Evolutionary conservation across 2,113 vertebrate genomes (phyloP).

Genomic region (Trogon surrucura): DNA sequence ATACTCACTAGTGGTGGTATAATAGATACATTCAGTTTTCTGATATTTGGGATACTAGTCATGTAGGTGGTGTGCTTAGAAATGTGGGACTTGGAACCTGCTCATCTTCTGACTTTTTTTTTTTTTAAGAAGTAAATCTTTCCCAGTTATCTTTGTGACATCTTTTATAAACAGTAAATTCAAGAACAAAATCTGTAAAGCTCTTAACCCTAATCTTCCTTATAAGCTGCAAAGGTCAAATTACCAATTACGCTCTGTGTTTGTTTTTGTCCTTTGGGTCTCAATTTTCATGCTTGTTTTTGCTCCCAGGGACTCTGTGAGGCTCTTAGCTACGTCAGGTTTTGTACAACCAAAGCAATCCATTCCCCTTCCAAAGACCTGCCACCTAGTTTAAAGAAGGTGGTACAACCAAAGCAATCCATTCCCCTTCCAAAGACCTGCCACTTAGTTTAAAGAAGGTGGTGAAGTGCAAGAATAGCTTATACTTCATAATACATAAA

Average conservation of each 20-base stretch:
- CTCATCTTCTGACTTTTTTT: background rate
- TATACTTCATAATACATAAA: rapidly evolving
- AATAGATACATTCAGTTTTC: background rate
- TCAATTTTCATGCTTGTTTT: constrained; percentile 17
- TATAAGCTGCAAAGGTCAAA: background rate
- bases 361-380: background rate
- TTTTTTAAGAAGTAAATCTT: background rate
- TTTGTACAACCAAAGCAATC: background rate
- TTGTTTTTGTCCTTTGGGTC: background rate
- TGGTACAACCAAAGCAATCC: background rate
- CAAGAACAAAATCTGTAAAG: constrained; percentile 1
- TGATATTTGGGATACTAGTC: background rate
- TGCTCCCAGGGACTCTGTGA: background rate
- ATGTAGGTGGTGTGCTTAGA: background rate
- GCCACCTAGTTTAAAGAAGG: background rate
- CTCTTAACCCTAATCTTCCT: constrained; percentile 5
- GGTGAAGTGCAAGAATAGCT: background rate
- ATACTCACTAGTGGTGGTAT: background rate
- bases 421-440: background rate
- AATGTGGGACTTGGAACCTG: background rate
- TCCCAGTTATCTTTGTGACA: background rate
- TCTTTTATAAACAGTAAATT: constrained; percentile 20
- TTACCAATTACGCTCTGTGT: background rate
- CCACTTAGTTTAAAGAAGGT: background rate
- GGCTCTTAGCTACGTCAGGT: background rate